Conservation (phyloP, 2,113 vertebrate species). For the Tamias sibiricus region DNA sequence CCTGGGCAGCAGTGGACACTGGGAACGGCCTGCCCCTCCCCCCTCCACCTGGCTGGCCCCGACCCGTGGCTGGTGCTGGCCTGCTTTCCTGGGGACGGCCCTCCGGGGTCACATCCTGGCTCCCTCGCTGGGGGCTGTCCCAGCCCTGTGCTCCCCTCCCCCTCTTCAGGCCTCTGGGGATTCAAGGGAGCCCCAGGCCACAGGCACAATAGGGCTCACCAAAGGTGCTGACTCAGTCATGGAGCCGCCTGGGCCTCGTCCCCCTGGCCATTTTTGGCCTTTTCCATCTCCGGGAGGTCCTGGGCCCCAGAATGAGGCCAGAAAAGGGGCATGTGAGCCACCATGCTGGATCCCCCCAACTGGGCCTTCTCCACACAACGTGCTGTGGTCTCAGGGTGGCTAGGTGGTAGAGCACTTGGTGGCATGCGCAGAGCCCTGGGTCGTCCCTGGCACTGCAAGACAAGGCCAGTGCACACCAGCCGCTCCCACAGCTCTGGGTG, state of each 20-base stretch:
- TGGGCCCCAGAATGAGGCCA: neutral
- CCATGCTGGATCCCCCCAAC: fast-evolving
- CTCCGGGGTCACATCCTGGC: neutral
- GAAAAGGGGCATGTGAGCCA: neutral
- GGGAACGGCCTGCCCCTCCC: too few species aligned
- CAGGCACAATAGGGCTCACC: fast-evolving
- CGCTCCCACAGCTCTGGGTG: too few species aligned
- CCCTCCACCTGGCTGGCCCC: too few species aligned
- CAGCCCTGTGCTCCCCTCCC: neutral
- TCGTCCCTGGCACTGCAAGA: too few species aligned
- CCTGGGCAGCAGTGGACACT: too few species aligned
- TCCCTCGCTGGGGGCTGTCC: neutral
- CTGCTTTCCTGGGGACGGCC: neutral
- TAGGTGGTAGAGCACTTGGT: too few species aligned
- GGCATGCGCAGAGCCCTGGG: too few species aligned
- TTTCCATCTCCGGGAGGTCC: neutral
- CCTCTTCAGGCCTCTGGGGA: neutral
- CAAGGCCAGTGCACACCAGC: too few species aligned
- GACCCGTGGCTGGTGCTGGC: neutral
- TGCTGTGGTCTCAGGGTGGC: too few species aligned
- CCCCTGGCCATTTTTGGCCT: neutral
- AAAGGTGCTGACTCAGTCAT: neutral
- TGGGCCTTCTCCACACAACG: too few species aligned
- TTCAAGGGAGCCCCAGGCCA: neutral
- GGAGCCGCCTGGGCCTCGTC: neutral